Evolutionary conservation across 2,888 invertebrate species (phyloP).

Genomic region (Rotaria magnacalcarata): DNA sequence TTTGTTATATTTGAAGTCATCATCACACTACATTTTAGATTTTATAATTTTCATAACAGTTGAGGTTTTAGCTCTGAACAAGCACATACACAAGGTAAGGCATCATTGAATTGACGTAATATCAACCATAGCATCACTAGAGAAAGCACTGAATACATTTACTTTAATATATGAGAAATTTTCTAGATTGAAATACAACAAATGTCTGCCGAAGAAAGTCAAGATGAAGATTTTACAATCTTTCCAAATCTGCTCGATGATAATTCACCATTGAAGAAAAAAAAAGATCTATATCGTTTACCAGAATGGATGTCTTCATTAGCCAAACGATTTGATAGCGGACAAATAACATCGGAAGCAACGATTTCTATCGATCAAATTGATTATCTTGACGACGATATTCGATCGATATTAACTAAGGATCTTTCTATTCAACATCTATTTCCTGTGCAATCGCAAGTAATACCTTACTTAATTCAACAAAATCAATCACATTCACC

Average conservation of each 20-base stretch:
- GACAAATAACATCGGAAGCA: background rate
- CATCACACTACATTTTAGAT: no score
- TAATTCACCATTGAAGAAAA: background rate
- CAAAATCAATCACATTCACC: slow-evolving; percentile 47
- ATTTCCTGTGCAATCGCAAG: slow-evolving; percentile 52
- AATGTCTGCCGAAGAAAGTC: background rate
- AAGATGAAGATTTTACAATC: background rate
- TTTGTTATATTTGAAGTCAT: no score
- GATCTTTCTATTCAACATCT: slow-evolving; percentile 33
- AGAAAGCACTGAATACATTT: no score
- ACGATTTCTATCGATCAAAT: background rate
- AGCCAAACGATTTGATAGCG: background rate
- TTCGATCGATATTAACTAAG: background rate
- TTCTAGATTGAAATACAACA: background rate
- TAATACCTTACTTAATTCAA: slow-evolving; percentile 54
- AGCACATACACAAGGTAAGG: no score
- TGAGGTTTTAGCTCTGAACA: no score
- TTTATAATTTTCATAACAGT: no score
- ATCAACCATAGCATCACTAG: no score
- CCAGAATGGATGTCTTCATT: slow-evolving; percentile 26
- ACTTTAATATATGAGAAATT: no score
- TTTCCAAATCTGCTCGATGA: slow-evolving; percentile 1
- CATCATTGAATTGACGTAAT: no score
- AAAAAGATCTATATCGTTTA: slow-evolving; percentile 5
- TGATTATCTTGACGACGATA: background rate